A percentile compares a stretch with the other conserved stretches of the same genome.
phyloP scores from a whole-genome alignment of 2,113 vertebrate species.

The Sorex fumeus region DNA sequence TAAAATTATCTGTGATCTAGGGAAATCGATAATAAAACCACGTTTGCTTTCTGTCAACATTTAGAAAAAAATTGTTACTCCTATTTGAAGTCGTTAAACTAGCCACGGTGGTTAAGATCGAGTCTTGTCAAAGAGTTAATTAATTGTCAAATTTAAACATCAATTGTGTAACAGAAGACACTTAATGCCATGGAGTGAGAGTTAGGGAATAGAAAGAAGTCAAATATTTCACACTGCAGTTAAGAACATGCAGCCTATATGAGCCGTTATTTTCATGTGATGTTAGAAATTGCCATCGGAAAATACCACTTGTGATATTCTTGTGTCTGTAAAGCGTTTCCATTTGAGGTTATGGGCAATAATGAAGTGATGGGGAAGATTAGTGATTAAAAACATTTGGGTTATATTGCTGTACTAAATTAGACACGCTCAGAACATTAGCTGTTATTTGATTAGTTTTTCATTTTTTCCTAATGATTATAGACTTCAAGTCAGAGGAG shows the following conservation, averaged over 20 bases:
- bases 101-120: not conserved
- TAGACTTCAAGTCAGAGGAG: not conserved
- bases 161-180: constrained; percentile 26
- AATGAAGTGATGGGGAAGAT: not conserved
- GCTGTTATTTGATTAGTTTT: constrained; percentile 21
- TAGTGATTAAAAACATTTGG: constrained; percentile 15
- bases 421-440: not conserved
- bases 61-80: constrained; percentile 42
- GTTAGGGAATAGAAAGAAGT: constrained; percentile 18
- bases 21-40: constrained; percentile 63
- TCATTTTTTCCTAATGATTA: not conserved
- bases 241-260: not conserved
- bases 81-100: constrained; percentile 61
- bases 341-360: constrained; percentile 20
- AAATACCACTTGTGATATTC: constrained; percentile 50
- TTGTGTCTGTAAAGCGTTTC: constrained; percentile 53
- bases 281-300: constrained; percentile 51
- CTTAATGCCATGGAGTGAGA: constrained; percentile 2
- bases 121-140: constrained; percentile 65
- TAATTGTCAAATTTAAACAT: constrained; percentile 64
- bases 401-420: not conserved
- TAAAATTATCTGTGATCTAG: constrained; percentile 60
- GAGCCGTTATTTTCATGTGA: constrained; percentile 47
- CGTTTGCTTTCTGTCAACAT: constrained; percentile 54
- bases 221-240: not conserved